Evolutionary conservation across 1,140 invertebrate species (phyloP).

Genomic region (Stratiolaelaps scimitus): DNA sequence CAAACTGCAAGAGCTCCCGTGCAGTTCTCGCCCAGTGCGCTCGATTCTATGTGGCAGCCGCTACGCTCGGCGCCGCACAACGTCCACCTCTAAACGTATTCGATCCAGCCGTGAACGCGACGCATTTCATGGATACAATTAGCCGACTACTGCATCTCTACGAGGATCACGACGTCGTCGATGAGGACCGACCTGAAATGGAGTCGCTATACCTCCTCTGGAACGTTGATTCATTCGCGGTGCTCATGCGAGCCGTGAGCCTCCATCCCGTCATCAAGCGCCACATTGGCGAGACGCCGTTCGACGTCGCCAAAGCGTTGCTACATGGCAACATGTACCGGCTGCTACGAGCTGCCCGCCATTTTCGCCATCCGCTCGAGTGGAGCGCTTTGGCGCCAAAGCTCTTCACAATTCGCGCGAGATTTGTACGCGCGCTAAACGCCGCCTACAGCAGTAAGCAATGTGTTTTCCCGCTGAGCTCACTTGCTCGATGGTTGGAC

Average conservation of each 20-base stretch:
- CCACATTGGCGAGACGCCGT: background rate
- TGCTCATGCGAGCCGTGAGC: background rate
- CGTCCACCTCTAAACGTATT: background rate
- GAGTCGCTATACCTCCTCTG: constrained; percentile 5
- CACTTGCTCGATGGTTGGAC: too few species aligned
- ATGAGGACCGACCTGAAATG: constrained; percentile 4
- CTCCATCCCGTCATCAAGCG: background rate
- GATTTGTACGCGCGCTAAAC: too few species aligned
- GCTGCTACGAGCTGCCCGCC: too few species aligned
- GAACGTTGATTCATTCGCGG: background rate
- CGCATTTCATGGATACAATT: background rate
- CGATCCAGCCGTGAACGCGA: background rate
- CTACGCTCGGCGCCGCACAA: background rate
- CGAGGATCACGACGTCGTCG: background rate
- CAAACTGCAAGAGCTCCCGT: background rate
- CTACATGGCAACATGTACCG: too few species aligned
- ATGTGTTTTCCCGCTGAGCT: too few species aligned
- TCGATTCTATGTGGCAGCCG: background rate
- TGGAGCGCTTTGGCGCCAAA: too few species aligned
- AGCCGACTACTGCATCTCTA: background rate
- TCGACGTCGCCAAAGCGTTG: too few species aligned
- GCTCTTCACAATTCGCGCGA: too few species aligned
- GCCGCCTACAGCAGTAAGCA: too few species aligned
- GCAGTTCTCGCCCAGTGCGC: background rate
- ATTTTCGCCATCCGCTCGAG: too few species aligned